phyloP scores from a whole-genome alignment of 2,888 invertebrate species.

The Abscondita cerata region DNA sequence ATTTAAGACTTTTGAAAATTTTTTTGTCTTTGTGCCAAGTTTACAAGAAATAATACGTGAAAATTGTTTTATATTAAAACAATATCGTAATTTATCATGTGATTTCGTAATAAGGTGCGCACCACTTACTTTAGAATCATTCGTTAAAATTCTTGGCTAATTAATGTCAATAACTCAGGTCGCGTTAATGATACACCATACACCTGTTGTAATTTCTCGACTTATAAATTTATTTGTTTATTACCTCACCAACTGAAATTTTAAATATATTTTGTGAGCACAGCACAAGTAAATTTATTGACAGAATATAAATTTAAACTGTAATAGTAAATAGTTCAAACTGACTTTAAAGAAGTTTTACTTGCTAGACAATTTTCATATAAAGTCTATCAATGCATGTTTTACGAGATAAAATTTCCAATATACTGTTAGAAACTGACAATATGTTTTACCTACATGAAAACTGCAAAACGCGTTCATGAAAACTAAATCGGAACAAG shows the following conservation, averaged over 20 bases:
- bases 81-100: conserved; percentile 28
- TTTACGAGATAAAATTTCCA: conserved; percentile 8
- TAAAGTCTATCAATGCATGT: conserved; percentile 1
- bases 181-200: conserved; percentile 19
- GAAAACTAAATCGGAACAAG: conserved; percentile 32
- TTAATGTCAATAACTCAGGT: conserved; percentile 33
- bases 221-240: conserved; percentile 11
- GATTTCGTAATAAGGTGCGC: conserved; percentile 22
- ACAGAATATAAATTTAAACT: not conserved
- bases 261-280: not conserved
- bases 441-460: not conserved
- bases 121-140: conserved; percentile 16
- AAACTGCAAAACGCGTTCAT: conserved; percentile 3
- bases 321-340: no score
- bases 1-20: conserved; percentile 1
- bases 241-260: not conserved
- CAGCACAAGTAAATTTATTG: not conserved
- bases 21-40: conserved; percentile 16
- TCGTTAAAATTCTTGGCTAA: conserved; percentile 33
- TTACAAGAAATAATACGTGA: conserved; percentile 25
- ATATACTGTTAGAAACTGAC: not conserved
- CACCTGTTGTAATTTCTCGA: conserved; percentile 30
- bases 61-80: conserved; percentile 25
- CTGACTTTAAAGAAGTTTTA: no score
- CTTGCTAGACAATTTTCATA: not conserved